Evolutionary conservation across 2,888 invertebrate species (phyloP).

Genomic region (Orchesellides sinensis): DNA sequence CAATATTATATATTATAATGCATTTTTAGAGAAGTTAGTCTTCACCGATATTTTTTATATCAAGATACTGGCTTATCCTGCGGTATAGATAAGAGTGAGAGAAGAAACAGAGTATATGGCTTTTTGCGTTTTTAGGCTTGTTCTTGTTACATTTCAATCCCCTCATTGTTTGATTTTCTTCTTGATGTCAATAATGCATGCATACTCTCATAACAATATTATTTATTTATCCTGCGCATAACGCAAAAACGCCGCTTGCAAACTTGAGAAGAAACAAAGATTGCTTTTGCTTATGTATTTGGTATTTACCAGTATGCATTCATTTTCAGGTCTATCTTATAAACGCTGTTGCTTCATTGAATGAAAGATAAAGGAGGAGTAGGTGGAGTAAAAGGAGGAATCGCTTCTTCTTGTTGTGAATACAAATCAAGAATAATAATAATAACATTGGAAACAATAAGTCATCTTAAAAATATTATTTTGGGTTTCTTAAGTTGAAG

Average conservation of each 20-base stretch:
- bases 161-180: slow-evolving; percentile 26
- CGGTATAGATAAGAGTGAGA: slow-evolving; percentile 1
- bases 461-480: not conserved
- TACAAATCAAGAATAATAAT: not conserved
- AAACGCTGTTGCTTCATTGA: not conserved
- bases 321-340: too few relatives aligned
- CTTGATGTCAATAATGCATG: not conserved
- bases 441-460: not conserved
- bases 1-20: too few relatives aligned
- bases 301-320: too few relatives aligned
- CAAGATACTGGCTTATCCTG: too few relatives aligned
- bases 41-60: too few relatives aligned
- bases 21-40: too few relatives aligned
- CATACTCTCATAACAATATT: too few relatives aligned
- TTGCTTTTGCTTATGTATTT: too few relatives aligned
- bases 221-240: too few relatives aligned
- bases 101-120: not conserved
- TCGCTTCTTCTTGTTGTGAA: too few relatives aligned
- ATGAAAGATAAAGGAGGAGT: not conserved
- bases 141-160: not conserved
- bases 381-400: not conserved
- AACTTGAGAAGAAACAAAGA: too few relatives aligned
- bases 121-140: not conserved
- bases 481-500: not conserved
- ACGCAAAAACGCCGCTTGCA: too few relatives aligned